These are phyloP conservation scores for Euzophera pinguis DNA, from an alignment of 2,888 invertebrate species.

Conservation along the genomic window DNA sequence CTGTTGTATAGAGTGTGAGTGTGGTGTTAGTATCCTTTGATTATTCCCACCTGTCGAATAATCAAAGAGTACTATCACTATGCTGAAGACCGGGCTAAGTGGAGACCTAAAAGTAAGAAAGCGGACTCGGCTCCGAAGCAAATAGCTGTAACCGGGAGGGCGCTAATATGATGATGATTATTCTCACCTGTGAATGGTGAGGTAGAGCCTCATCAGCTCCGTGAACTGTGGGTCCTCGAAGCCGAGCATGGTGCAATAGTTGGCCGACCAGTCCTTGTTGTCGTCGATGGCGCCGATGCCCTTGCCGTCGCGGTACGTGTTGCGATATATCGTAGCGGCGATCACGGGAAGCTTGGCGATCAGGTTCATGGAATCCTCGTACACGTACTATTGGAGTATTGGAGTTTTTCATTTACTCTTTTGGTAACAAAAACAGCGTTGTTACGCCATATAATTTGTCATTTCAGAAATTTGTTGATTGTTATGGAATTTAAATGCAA, in stretches of 20 bases:
- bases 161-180: background rate
- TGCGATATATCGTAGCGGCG: slow-evolving; percentile 96
- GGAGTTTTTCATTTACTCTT: background rate
- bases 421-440: too few relatives aligned
- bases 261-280: slow-evolving; percentile 95
- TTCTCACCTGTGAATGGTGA: slow-evolving; percentile 89
- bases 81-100: too few relatives aligned
- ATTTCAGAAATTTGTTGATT: too few relatives aligned
- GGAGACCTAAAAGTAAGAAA: too few relatives aligned
- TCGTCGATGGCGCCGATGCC: slow-evolving; percentile 93
- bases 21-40: too few relatives aligned
- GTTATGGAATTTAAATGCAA: too few relatives aligned
- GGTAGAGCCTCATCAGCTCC: slow-evolving; percentile 95
- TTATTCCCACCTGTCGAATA: too few relatives aligned
- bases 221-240: slow-evolving; percentile 91
- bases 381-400: slow-evolving; percentile 78
- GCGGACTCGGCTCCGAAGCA: too few relatives aligned
- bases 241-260: slow-evolving; percentile 95
- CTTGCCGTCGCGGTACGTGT: slow-evolving; percentile 90
- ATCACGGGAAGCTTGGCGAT: slow-evolving; percentile 97
- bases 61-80: too few relatives aligned
- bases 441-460: too few relatives aligned
- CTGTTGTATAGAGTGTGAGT: too few relatives aligned
- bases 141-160: too few relatives aligned
- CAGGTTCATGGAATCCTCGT: slow-evolving; percentile 96